Conservation (phyloP, 2,113 vertebrate species). For the Cynopterus brachyotis region DNA sequence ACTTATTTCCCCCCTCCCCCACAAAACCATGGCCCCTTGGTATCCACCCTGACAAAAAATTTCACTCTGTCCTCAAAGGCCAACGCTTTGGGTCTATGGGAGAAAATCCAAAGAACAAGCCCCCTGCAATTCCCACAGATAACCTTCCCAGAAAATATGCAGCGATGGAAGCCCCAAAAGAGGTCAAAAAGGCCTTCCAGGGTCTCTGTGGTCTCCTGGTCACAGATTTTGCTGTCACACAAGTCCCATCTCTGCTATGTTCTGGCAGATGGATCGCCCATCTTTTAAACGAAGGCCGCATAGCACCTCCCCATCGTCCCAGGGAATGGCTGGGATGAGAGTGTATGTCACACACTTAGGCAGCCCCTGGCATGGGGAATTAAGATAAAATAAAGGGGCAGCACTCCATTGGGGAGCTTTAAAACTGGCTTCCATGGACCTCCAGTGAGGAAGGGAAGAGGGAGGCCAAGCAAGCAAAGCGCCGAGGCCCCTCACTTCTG, state of each 20-base stretch:
- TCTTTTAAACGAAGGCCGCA: not conserved
- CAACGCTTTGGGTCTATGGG: not conserved
- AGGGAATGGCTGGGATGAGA: not conserved
- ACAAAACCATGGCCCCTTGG: not conserved
- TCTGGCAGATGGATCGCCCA: fast-evolving
- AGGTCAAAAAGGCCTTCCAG: not conserved
- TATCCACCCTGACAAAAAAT: not conserved
- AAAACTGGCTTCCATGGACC: not conserved
- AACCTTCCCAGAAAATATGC: not conserved
- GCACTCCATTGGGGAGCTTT: not conserved
- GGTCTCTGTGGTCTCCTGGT: not conserved
- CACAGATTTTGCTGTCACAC: not conserved
- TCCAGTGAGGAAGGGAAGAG: too few relatives aligned
- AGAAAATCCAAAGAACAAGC: not conserved
- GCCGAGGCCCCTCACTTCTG: not conserved
- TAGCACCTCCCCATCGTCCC: not conserved
- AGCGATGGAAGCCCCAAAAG: fast-evolving
- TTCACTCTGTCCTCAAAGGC: not conserved
- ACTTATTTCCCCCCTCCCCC: not conserved
- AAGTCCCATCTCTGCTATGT: not conserved
- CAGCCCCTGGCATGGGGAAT: not conserved
- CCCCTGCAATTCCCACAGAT: not conserved
- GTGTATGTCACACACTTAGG: fast-evolving
- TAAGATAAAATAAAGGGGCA: not conserved
- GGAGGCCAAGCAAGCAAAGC: not conserved